phyloP scores from a whole-genome alignment of 2,888 invertebrate genomes.

The Trissolcus brochymenae region DNA sequence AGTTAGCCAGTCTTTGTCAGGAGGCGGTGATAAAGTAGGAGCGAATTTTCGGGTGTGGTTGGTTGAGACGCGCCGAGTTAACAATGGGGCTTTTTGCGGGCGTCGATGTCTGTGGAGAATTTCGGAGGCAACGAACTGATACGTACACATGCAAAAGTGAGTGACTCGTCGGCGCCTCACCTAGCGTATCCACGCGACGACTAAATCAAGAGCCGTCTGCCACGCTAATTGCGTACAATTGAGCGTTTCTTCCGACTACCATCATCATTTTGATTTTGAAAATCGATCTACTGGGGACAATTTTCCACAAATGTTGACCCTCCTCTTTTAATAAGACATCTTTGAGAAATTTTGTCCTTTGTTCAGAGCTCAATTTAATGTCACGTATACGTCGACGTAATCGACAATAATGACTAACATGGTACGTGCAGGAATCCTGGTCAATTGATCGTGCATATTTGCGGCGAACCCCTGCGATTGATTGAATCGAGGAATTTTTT shows the following conservation, averaged over 20 bases:
- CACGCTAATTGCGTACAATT: constrained; percentile 19
- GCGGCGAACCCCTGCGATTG: neutral
- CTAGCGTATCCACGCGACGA: constrained; percentile 22
- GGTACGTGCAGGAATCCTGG: neutral
- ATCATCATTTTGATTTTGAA: constrained; percentile 18
- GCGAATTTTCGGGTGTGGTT: constrained; percentile 5
- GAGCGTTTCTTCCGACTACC: neutral
- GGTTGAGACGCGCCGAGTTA: neutral
- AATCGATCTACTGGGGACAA: constrained; percentile 16
- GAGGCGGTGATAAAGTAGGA: neutral
- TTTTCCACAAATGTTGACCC: neutral
- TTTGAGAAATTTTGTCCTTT: neutral
- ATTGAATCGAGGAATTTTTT: neutral
- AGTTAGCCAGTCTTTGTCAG: no score
- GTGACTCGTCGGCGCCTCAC: constrained; percentile 10
- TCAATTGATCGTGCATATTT: neutral
- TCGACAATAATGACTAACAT: constrained; percentile 9
- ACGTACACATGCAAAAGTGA: constrained; percentile 3
- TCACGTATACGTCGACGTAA: constrained; percentile 1
- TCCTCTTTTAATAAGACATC: no score
- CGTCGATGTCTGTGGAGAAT: constrained; percentile 6
- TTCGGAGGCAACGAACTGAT: neutral
- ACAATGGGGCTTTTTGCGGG: constrained; percentile 10
- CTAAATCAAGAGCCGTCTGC: constrained; percentile 25
- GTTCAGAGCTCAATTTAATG: neutral